Base-by-base conservation (phyloP, 2,888 invertebrate species). In the Formica aserva region DNA sequence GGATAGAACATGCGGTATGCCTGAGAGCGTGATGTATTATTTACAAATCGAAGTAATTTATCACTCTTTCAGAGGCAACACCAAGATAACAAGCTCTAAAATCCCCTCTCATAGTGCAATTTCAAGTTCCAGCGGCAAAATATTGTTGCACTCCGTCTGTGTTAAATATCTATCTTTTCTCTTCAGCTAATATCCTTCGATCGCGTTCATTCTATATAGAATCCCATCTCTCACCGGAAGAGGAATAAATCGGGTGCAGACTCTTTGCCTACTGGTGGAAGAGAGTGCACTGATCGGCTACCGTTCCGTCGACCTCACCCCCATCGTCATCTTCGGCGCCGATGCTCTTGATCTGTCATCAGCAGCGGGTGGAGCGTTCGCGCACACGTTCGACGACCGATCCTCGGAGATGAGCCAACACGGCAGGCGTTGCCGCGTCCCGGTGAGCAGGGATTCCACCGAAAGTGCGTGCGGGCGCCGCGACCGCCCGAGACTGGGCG, bases 361-460 rank as follows among this genome's bases (percentile, higher is more conserved):
- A 32, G 76, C 74, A 77, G 83, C 60, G 83, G 80, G 48, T n/a
- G 26, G 18, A 35, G 76, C 52, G 52, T 52, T 48, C 45, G 41
- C 77, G 82, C 67, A 38, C 55, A 55, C 69, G 63, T 85, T 62
- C 69, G 6, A 35, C 13, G 45, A 8, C 60, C 84, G 82, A 85
- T 82, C 71, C 71, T 75, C 85, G 82, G 82, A 83, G 60, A 32
- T 80, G 60, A 32, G 26, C 45, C 52, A 8, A 8, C n/a, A 52
- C 22, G 45, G 22, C 60, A 84, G 89, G 85, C 85, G 89, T 88
- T 82, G 89, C 81, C 88, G 83, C 71, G 71, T 65, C 35, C 62
- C 65, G 69, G 18, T 48, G 55, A 74, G 82, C 77, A 76, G 66
- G 83, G 75, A 77, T 87, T 80, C 63, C 67, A 80, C 67, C 87